Evolutionary conservation across 2,113 vertebrate species (phyloP).

Genomic region (Notothenia rossii): DNA sequence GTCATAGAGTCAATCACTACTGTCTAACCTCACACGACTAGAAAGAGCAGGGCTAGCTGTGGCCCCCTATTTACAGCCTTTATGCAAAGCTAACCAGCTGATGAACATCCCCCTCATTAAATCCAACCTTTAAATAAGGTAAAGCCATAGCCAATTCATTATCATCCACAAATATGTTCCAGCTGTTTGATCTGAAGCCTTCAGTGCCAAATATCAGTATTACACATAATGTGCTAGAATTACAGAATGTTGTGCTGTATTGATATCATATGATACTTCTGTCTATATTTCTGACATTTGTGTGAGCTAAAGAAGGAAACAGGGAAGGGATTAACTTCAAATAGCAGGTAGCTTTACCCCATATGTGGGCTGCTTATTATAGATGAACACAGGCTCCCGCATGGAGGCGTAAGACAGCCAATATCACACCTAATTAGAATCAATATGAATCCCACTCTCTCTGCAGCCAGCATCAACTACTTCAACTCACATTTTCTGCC

Average conservation of each 20-base stretch:
- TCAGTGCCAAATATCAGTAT: neutral
- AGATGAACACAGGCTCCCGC: constrained; percentile 23
- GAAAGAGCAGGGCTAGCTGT: neutral
- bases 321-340: constrained; percentile 44
- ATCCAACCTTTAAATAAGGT: neutral
- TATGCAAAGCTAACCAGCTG: neutral
- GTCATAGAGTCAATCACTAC: too few species aligned
- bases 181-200: neutral
- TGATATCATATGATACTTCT: constrained; percentile 1
- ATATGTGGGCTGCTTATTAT: constrained; percentile 25
- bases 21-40: too few species aligned
- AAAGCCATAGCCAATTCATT: neutral
- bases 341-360: constrained; percentile 20
- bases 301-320: constrained; percentile 10
- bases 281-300: constrained; percentile 28
- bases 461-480: constrained; percentile 38
- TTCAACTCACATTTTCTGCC: constrained; percentile 20
- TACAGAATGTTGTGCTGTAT: neutral
- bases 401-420: constrained; percentile 30
- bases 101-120: neutral
- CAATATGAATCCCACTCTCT: constrained; percentile 51
- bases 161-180: neutral
- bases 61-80: neutral
- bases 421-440: constrained; percentile 64
- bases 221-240: neutral